phyloP scores from a whole-genome alignment of 2,113 vertebrate genomes.

The Sterna hirundo region DNA sequence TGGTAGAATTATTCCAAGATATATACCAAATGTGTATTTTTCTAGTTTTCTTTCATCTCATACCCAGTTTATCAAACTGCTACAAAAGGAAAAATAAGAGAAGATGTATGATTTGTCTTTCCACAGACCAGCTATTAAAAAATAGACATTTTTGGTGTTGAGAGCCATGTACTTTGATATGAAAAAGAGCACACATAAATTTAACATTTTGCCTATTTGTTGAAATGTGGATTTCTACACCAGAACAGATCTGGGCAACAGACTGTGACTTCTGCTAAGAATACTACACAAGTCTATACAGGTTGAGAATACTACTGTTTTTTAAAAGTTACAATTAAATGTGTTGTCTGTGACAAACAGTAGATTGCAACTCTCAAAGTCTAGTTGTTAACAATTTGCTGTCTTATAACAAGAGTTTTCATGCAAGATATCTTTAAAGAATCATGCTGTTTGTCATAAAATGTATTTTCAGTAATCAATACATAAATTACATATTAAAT shows the following conservation, averaged over 20 bases:
- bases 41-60: neutral
- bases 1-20: neutral
- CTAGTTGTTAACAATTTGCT: neutral
- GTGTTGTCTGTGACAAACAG: neutral
- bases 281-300: neutral
- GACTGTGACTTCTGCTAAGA: neutral
- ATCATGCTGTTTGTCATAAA: neutral
- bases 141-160: neutral
- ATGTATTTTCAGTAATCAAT: neutral
- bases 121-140: neutral
- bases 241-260: neutral
- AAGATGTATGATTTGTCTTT: neutral
- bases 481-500: neutral
- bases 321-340: neutral
- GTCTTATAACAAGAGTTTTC: neutral
- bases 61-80: neutral
- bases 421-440: neutral
- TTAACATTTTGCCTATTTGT: neutral
- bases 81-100: neutral
- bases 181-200: neutral
- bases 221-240: neutral
- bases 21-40: neutral
- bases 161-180: accelerated
- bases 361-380: neutral
- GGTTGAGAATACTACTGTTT: neutral